Base-by-base conservation (phyloP, 2,113 vertebrate genomes). In the Nothobranchius furzeri region DNA sequence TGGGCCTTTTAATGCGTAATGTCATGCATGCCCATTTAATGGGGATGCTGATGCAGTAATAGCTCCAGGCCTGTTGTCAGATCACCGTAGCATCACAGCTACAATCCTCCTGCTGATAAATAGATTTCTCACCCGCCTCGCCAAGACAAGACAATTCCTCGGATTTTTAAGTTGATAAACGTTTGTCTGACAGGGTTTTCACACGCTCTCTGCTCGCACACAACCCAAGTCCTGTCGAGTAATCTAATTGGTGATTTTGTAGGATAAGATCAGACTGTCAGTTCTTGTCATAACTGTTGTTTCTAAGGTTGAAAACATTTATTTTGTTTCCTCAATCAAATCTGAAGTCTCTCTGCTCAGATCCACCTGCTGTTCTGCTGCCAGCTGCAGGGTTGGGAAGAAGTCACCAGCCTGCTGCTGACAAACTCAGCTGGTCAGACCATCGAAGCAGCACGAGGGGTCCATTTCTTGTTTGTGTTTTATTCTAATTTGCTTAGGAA, bases 21-120 rank as follows among this genome's bases (percentile, higher is more conserved):
- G 69, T 71, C 66, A 68, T 76, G 76, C 55, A 63, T 65, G 60
- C 60, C 70, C 69, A 65, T 80, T 84, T 76, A 86, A 85, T 76
- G 75, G 77, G 70, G 60, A 87, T 85, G 50, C 90, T 90, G 83
- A 86, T 76, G 55, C 59, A 49, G 63, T 80, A 83, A 89, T 73
- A 65, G 74, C 75, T 65, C 43, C 14, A 48, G 4, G 63, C 71
- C 72, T 62, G 87, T 86, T 90, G 73, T 88, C 59, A 80, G 79
- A 82, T 79, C 82, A 84, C 81, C 80, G 79, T 78, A 53, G 73
- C 68, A 67, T 77, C 81, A 84, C 78, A 77, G 72, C 71, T 63
- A 52, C 79, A 75, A 75, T 87, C 85, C 82, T 46, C 66, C 35
- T 72, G 62, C 61, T 50, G 60, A 35, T 60, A 81, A 80, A 71